Percentiles rank a stretch among this genome's conserved stretches.
phyloP scores from a whole-genome alignment of 2,113 vertebrate species.

The Sciurus niger region DNA sequence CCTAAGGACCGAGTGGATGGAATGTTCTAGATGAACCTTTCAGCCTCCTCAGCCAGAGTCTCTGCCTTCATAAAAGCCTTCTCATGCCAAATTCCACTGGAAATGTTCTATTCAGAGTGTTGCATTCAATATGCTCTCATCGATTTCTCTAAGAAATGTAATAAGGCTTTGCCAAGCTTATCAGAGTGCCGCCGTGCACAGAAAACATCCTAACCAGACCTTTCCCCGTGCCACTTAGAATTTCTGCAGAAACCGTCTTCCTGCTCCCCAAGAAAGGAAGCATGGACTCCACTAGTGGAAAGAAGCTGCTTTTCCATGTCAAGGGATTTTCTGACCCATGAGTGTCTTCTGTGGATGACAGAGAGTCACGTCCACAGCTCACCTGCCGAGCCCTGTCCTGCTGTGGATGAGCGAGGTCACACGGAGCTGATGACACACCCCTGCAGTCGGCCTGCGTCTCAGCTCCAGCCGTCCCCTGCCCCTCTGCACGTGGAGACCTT shows the following conservation, averaged over 20 bases:
- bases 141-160: slow-evolving; percentile 70
- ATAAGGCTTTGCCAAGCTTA: slow-evolving; percentile 38
- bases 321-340: not conserved
- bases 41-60: not conserved
- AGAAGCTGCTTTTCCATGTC: not conserved
- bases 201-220: not conserved
- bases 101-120: slow-evolving; percentile 42
- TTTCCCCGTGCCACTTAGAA: not conserved
- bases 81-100: not conserved
- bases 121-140: slow-evolving; percentile 52
- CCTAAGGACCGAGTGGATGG: not conserved
- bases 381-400: not conserved
- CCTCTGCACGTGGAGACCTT: not conserved
- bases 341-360: not conserved
- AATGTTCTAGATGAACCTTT: not conserved
- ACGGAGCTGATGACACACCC: not conserved
- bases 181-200: not conserved
- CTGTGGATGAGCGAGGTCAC: not conserved
- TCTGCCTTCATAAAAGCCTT: not conserved
- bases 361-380: not conserved
- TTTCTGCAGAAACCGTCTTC: not conserved
- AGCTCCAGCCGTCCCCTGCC: not conserved
- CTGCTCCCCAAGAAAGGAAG: not conserved
- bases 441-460: accelerated
- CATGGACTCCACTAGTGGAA: not conserved